phyloP scores from a whole-genome alignment of 2,113 vertebrate genomes.

The Monopterus albus region DNA sequence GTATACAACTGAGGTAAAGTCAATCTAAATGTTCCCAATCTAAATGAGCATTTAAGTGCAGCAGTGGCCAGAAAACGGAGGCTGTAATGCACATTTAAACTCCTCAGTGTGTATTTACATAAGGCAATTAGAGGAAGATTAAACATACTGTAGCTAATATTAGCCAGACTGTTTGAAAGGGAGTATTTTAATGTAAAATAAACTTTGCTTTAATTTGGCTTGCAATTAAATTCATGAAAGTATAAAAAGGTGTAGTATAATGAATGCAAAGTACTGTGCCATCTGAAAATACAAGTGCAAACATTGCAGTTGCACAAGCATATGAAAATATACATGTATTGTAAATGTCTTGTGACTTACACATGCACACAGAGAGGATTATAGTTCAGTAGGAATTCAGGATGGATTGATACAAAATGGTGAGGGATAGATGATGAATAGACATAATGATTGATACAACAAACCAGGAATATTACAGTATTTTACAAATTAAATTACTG shows the following conservation, averaged over 20 bases:
- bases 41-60: slow-evolving; percentile 6
- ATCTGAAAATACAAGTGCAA: no score
- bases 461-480: not conserved
- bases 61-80: slow-evolving; percentile 11
- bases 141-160: no score
- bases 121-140: not conserved
- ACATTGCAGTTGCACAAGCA: no score
- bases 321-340: no score
- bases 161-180: slow-evolving; percentile 5
- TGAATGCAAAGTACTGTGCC: no score
- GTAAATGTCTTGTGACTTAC: no score
- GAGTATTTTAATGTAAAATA: no score
- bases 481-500: not conserved
- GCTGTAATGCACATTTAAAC: not conserved
- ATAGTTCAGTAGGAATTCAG: not conserved
- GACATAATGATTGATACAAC: not conserved
- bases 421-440: not conserved
- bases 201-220: no score
- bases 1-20: no score
- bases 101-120: slow-evolving; percentile 6
- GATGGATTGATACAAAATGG: not conserved
- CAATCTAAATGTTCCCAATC: not conserved
- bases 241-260: no score
- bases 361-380: not conserved
- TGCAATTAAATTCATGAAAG: no score